phyloP scores from a whole-genome alignment of 2,113 vertebrate genomes.

The Rhinopomastus cyanomelas region DNA sequence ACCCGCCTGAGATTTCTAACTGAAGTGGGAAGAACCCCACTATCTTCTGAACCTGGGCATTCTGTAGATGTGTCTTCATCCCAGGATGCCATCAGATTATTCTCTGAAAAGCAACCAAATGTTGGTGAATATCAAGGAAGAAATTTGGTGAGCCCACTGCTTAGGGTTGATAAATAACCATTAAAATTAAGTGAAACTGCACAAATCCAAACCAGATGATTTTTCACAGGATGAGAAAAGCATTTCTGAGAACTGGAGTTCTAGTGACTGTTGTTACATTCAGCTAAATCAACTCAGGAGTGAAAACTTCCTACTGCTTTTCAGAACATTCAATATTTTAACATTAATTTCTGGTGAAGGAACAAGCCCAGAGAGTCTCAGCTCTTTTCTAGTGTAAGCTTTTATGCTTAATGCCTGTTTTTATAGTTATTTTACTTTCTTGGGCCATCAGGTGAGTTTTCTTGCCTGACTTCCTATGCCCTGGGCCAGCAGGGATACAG shows the following conservation, averaged over 20 bases:
- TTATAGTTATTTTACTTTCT: neutral
- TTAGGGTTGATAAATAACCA: neutral
- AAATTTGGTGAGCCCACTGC: neutral
- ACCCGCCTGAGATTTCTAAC: neutral
- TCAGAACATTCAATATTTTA: slow-evolving; percentile 30
- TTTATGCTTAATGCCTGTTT: neutral
- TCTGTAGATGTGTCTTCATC: neutral
- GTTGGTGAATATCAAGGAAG: neutral
- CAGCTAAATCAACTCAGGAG: slow-evolving; percentile 12
- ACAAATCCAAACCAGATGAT: neutral
- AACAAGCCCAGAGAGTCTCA: neutral
- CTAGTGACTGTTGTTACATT: neutral
- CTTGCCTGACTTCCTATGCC: neutral
- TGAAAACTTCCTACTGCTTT: slow-evolving; percentile 35
- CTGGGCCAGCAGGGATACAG: neutral
- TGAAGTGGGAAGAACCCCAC: neutral
- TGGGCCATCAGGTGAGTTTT: neutral
- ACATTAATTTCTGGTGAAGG: slow-evolving; percentile 26
- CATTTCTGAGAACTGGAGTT: neutral
- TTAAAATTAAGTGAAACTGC: neutral
- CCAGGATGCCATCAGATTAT: neutral
- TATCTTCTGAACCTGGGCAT: neutral
- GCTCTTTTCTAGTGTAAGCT: neutral
- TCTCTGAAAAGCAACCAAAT: neutral
- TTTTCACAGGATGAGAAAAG: neutral